phyloP scores from a whole-genome alignment of 2,113 vertebrate species.

The Ondatra zibethicus region DNA sequence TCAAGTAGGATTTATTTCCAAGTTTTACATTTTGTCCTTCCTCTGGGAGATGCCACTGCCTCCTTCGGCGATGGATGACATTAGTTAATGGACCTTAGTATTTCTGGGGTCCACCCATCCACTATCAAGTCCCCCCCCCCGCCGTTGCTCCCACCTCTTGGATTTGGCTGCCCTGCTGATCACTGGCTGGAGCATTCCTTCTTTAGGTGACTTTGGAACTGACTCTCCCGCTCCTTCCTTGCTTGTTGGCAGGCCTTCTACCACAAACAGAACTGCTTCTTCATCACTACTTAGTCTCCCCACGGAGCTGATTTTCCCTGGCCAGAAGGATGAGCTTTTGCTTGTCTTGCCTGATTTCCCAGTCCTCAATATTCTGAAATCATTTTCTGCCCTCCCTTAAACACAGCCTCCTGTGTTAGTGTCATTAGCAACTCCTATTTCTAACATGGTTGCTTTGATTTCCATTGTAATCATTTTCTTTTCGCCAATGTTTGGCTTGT shows the following conservation, averaged over 20 bases:
- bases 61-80: neutral
- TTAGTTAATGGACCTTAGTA: neutral
- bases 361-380: conserved; percentile 12
- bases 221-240: neutral
- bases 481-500: neutral
- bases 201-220: neutral
- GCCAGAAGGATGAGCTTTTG: neutral
- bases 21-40: neutral
- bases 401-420: neutral
- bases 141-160: neutral
- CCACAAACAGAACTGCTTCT: neutral
- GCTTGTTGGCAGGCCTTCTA: neutral
- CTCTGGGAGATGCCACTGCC: neutral
- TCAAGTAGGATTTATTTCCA: neutral
- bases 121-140: rapidly evolving
- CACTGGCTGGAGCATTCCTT: neutral
- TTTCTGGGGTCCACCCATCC: no score
- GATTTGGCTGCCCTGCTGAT: neutral
- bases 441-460: neutral
- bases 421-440: conserved; percentile 5
- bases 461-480: neutral
- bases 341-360: neutral
- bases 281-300: conserved; percentile 8
- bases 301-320: neutral
- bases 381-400: neutral